Conservation (phyloP, 1,140 invertebrate genomes). For the Ectropis grisescens region DNA sequence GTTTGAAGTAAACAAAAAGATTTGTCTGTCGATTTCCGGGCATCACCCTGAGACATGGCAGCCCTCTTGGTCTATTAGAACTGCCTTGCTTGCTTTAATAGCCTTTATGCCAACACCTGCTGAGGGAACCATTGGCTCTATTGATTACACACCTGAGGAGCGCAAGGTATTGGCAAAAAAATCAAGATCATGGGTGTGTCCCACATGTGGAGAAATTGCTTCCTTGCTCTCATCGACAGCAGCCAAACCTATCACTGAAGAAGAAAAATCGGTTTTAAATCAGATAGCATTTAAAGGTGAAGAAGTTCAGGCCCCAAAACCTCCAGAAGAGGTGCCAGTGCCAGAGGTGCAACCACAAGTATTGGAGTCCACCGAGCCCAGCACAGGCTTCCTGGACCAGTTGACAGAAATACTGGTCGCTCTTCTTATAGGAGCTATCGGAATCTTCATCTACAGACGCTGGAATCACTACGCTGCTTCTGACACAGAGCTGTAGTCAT, state of each 20-base stretch:
- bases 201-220: conserved; percentile 72
- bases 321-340: conserved; percentile 29
- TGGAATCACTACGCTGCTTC: conserved; percentile 32
- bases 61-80: conserved; percentile 96
- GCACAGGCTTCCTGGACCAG: conserved; percentile 48
- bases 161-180: conserved; percentile 85
- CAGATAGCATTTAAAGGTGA: conserved; percentile 64
- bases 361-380: conserved; percentile 41
- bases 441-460: conserved; percentile 56
- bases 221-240: conserved; percentile 61
- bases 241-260: conserved; percentile 60
- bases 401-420: conserved; percentile 53
- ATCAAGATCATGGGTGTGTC: conserved; percentile 73
- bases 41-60: conserved; percentile 98
- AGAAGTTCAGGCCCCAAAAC: conserved; percentile 46
- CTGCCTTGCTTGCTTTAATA: conserved; percentile 92
- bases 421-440: conserved; percentile 44
- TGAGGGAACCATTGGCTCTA: conserved; percentile 89
- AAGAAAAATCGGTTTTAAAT: conserved; percentile 60
- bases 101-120: conserved; percentile 94
- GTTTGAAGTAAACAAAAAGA: conserved; percentile 95
- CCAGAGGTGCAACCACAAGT: conserved; percentile 34
- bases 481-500: conserved; percentile 41
- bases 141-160: conserved; percentile 90
- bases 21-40: conserved; percentile 97